Base-by-base conservation (phyloP, 2,797 vertebrate species). In the Synanceia verrucosa region DNA sequence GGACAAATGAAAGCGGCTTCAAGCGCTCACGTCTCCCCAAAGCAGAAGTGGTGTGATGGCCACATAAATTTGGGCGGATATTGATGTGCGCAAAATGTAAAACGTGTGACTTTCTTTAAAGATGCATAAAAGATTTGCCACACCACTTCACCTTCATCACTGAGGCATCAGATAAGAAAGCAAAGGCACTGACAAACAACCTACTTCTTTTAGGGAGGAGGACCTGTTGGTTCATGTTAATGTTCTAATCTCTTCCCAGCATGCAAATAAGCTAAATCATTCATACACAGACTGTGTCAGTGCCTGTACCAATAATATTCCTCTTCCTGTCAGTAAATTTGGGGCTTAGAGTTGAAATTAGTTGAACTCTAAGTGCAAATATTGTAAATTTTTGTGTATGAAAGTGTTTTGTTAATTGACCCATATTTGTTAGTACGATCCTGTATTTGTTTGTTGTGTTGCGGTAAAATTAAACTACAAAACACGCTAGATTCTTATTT, bases 51-150 rank as follows among this genome's bases (percentile, higher is more conserved):
- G 6, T 60, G 4, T 24, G 10, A 60, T 2, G 5, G 6, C 23
- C 2, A 6, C 3, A 29, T 13, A 19, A 43, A 11, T 47, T 55
- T 61, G n/a, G 21, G 19, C 46, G 36, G 16, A 18, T 41, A 6
- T 10, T 50, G 19, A 2, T 57, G 24, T 0, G 0, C 2, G 21
- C 6, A 16, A 5, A 16, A 21, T 36, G 12, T 23, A 6, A 48
- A 44, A 66, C 21, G 19, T 79, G 8, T 24, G 3, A 75, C 6
- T 76, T 46, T 36, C n/a, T 52, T 26, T 12, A 51, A 28, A 7
- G 1, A 11, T 29, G 43, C 24, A 14, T 3, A 11, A 2, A 21
- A 28, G 39, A 12, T 28, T 46, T n/a, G 10, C 28, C 24, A 16
- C 18, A 44, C 46, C 47, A 51, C 0, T 18, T n/a, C 6, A 41